These are phyloP conservation scores for Betta splendens DNA, from an alignment of 2,797 vertebrate genomes.

Conservation along the genomic window DNA sequence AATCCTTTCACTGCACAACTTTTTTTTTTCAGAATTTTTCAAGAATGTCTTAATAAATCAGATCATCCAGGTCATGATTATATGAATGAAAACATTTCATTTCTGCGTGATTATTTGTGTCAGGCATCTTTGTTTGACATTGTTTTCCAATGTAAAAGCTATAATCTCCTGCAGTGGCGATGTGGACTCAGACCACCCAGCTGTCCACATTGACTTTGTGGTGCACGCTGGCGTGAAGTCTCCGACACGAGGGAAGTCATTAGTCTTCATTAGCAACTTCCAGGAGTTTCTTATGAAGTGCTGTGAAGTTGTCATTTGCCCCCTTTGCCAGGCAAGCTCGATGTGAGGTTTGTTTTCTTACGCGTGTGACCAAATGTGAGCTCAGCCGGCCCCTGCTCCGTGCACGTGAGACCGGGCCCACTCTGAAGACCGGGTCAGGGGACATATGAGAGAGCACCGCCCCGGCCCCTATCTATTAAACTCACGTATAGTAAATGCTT, in stretches of 20 bases:
- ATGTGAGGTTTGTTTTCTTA: conserved; percentile 80
- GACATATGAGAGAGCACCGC: not conserved
- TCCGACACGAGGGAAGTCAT: conserved; percentile 79
- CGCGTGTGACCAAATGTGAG: conserved; percentile 78
- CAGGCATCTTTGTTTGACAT: not conserved
- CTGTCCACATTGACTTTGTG: conserved; percentile 55
- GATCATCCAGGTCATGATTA: too few relatives aligned
- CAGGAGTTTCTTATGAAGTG: conserved; percentile 85
- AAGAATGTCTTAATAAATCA: too few relatives aligned
- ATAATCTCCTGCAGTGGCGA: not conserved
- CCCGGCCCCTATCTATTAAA: not conserved
- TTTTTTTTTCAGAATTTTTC: too few relatives aligned
- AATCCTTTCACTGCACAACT: too few relatives aligned
- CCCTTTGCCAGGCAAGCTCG: conserved; percentile 75
- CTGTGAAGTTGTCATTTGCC: conserved; percentile 83
- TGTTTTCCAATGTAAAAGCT: not conserved
- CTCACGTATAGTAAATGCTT: not conserved
- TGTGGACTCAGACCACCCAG: conserved; percentile 59
- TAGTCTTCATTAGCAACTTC: conserved; percentile 87
- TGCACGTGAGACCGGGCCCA: conserved; percentile 14
- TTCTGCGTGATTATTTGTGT: not conserved
- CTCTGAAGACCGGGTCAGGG: conserved; percentile 4
- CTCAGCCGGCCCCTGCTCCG: conserved; percentile 27
- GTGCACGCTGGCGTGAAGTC: conserved; percentile 76
- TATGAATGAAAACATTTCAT: too few relatives aligned